phyloP scores from a whole-genome alignment of 2,113 vertebrate species.

The Hippocampus abdominalis region DNA sequence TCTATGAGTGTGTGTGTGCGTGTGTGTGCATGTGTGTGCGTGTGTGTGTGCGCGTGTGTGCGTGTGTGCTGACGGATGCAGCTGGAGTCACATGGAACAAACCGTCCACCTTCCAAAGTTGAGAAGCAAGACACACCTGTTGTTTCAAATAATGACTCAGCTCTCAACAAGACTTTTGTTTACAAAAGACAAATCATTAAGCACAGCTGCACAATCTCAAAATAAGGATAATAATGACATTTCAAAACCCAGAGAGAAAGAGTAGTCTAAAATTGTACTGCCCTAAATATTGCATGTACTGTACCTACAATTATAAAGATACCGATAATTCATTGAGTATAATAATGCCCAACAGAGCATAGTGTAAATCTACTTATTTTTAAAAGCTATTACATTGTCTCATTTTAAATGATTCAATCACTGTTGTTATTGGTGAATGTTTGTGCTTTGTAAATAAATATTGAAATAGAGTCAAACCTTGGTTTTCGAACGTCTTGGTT shows the following conservation, averaged over 20 bases:
- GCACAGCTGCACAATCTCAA: background rate
- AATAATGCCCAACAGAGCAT: background rate
- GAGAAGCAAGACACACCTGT: background rate
- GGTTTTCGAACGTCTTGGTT: too few relatives aligned
- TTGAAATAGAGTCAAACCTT: too few relatives aligned
- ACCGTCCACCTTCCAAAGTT: constrained; percentile 10
- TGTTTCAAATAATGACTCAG: background rate
- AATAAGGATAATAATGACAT: background rate
- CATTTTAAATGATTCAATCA: background rate
- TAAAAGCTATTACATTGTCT: background rate
- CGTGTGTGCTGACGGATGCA: constrained; percentile 8
- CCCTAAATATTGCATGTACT: background rate
- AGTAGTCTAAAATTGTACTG: background rate
- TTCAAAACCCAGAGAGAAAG: background rate
- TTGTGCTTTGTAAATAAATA: background rate
- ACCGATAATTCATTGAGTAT: background rate
- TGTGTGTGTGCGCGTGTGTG: constrained; percentile 7
- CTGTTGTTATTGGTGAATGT: background rate
- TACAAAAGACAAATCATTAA: background rate
- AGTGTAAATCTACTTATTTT: background rate
- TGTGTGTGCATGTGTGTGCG: constrained; percentile 4
- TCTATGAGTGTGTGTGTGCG: constrained; percentile 18
- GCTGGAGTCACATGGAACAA: constrained; percentile 8
- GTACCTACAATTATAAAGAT: background rate
- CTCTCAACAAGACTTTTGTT: background rate